Evolutionary conservation across 2,113 vertebrate genomes (phyloP).

Genomic region (Elephas maximus): DNA sequence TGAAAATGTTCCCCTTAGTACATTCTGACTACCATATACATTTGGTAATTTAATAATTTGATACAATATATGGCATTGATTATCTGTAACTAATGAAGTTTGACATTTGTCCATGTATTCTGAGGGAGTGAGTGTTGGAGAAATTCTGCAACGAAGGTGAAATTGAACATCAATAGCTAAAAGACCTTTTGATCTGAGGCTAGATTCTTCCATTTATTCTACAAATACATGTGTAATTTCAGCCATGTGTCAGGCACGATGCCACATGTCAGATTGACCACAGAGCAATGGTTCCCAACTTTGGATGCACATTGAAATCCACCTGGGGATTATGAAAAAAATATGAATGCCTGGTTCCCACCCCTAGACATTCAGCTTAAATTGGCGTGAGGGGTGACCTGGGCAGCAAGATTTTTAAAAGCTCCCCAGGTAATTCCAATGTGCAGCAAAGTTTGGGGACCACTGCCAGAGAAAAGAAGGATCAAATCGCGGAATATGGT

Average conservation of each 20-base stretch:
- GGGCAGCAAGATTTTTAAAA: background rate
- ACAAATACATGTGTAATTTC: background rate
- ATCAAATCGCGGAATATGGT: background rate
- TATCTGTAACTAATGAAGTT: background rate
- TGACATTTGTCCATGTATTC: background rate
- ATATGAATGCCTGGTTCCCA: background rate
- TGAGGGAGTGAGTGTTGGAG: background rate
- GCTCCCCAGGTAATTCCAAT: background rate
- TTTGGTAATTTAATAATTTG: background rate
- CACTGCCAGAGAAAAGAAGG: background rate
- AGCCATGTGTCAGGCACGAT: background rate
- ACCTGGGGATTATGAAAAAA: background rate
- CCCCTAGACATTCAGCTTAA: background rate
- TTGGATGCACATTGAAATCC: background rate
- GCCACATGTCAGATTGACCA: background rate
- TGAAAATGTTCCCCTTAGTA: background rate
- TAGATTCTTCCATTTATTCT: background rate
- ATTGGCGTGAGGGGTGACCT: background rate
- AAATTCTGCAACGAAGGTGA: background rate
- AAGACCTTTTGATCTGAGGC: background rate
- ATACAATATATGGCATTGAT: background rate
- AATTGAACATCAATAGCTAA: background rate
- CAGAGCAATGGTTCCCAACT: background rate
- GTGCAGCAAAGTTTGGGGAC: background rate
- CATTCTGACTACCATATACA: background rate